Conservation (phyloP, 2,797 vertebrate genomes). For the Dendrocincla tyrannina region DNA sequence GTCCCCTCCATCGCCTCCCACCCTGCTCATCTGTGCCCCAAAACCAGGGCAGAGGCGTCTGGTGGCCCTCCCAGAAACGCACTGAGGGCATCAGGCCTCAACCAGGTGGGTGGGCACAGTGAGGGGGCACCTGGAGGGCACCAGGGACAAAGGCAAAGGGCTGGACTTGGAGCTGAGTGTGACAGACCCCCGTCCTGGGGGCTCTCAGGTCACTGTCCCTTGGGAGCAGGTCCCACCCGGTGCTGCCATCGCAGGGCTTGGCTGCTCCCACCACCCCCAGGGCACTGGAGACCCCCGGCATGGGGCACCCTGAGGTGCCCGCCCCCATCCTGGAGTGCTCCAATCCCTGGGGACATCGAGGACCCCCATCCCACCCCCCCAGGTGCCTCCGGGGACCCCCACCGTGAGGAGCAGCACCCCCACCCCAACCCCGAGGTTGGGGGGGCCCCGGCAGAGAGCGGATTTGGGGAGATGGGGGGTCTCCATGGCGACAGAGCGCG, state of each 20-base stretch:
- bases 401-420: neutral
- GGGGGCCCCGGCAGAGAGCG: neutral
- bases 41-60: rapidly evolving
- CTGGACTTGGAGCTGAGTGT: rapidly evolving
- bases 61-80: neutral
- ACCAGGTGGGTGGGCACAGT: rapidly evolving
- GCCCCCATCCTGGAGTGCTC: rapidly evolving
- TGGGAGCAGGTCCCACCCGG: rapidly evolving
- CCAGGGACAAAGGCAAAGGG: neutral
- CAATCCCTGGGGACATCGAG: neutral
- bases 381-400: rapidly evolving
- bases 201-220: rapidly evolving
- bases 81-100: rapidly evolving
- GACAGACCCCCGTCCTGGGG: rapidly evolving
- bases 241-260: rapidly evolving
- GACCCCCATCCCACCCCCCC: neutral
- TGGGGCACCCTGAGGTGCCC: neutral
- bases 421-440: neutral
- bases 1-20: rapidly evolving
- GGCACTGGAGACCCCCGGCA: rapidly evolving
- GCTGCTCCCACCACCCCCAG: rapidly evolving
- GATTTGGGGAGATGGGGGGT: slow-evolving; percentile 22
- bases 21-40: rapidly evolving
- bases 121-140: rapidly evolving
- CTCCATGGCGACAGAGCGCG: slow-evolving; percentile 55